Percentiles rank a stretch among this genome's conserved stretches.
Conservation (phyloP, 2,113 vertebrate genomes). For the Anguilla rostrata region DNA sequence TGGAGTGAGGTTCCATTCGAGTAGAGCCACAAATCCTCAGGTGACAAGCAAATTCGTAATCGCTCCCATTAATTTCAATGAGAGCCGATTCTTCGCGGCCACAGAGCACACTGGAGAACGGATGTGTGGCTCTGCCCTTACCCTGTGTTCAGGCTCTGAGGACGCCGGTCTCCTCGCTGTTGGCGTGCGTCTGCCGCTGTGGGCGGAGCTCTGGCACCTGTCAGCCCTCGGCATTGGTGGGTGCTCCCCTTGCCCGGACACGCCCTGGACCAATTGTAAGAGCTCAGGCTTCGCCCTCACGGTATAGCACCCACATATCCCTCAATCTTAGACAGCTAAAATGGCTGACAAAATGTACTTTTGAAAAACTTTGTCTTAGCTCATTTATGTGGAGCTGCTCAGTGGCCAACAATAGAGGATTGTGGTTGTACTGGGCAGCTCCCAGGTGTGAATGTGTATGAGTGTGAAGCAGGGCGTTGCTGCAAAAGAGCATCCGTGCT, state of each 20-base stretch:
- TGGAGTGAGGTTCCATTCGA: neutral
- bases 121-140: constrained; percentile 21
- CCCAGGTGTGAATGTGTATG: too few relatives aligned
- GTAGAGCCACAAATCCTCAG: too few relatives aligned
- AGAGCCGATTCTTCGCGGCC: too few relatives aligned
- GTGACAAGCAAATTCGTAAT: too few relatives aligned
- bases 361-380: neutral
- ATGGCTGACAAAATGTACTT: neutral
- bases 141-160: constrained; percentile 47
- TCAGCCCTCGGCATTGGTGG: constrained; percentile 7
- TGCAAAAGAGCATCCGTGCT: too few relatives aligned
- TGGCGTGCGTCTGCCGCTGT: constrained; percentile 29
- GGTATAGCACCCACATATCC: neutral
- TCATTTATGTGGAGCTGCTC: neutral
- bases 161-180: constrained; percentile 16
- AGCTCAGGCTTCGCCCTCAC: neutral
- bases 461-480: too few relatives aligned
- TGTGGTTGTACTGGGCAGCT: too few relatives aligned
- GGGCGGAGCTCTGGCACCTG: constrained; percentile 24
- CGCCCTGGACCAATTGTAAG: constrained; percentile 24
- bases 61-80: too few relatives aligned
- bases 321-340: neutral
- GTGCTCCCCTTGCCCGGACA: constrained; percentile 30
- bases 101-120: too few relatives aligned
- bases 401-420: too few relatives aligned